phyloP scores from a whole-genome alignment of 1,140 invertebrate species.

The Trichonephila clavata region DNA sequence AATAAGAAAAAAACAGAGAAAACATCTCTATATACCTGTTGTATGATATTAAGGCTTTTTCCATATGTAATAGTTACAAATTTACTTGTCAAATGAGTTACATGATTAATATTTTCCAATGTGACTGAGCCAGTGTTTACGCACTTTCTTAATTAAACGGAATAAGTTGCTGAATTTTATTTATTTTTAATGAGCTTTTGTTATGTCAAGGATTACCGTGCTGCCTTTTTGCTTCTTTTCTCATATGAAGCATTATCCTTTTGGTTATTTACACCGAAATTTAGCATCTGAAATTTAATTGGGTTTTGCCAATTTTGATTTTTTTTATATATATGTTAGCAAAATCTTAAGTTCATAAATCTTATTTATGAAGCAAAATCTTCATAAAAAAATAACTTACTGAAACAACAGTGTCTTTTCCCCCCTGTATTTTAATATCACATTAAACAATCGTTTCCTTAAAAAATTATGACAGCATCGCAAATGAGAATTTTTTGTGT shows the following conservation, averaged over 20 bases:
- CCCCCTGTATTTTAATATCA: no score
- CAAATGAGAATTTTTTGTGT: no score
- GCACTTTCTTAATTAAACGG: neutral
- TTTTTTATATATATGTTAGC: neutral
- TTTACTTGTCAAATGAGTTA: neutral
- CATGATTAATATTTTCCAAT: neutral
- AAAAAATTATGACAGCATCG: no score
- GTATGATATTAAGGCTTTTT: neutral
- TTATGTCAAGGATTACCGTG: slow-evolving; percentile 14
- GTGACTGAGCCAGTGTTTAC: neutral
- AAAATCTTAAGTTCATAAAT: no score
- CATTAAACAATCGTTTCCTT: no score
- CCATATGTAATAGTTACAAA: neutral
- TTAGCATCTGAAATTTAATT: neutral
- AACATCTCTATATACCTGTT: neutral
- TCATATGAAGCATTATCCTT: neutral
- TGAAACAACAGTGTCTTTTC: no score
- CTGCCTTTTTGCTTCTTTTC: neutral
- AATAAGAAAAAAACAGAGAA: no score
- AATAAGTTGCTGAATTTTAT: neutral
- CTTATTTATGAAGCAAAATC: no score
- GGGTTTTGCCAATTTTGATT: neutral
- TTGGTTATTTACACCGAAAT: neutral
- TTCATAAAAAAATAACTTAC: no score
- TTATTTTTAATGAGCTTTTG: slow-evolving; percentile 46